phyloP scores from a whole-genome alignment of 64 coral and sea anemone species.

The Anthopleura sola region DNA sequence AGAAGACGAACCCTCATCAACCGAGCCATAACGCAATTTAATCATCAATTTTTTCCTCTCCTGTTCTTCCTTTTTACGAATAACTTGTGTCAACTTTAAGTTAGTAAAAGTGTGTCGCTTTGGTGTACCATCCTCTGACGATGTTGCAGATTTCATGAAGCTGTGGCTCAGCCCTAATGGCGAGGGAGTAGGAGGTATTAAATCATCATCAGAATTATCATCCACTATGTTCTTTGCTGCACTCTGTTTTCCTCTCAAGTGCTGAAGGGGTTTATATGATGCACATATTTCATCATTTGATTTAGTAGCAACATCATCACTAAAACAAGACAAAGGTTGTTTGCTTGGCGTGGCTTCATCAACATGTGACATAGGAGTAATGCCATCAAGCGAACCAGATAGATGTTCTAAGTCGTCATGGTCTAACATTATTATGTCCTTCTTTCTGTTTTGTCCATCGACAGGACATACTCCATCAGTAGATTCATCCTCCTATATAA shows the following conservation, averaged over 20 bases:
- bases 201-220: slow-evolving; percentile 45
- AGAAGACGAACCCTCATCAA: not conserved
- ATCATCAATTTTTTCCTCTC: not conserved
- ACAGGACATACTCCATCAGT: not conserved
- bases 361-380: not conserved
- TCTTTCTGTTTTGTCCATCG: not conserved
- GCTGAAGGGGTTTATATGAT: not conserved
- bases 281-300: not conserved
- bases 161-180: slow-evolving; percentile 9
- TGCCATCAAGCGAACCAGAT: not conserved
- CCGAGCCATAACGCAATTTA: not conserved
- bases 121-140: not conserved
- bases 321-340: not conserved
- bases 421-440: not conserved
- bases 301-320: not conserved
- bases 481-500: not conserved
- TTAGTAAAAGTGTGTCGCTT: not conserved
- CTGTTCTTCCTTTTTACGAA: not conserved
- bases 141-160: not conserved
- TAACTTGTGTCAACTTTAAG: not conserved
- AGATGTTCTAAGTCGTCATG: not conserved
- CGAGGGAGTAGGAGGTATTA: slow-evolving; percentile 59
- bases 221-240: not conserved
- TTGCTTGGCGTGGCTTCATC: not conserved
- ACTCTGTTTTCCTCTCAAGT: not conserved